Base-by-base conservation (phyloP, 2,797 vertebrate genomes). In the Pelodytes ibericus region DNA sequence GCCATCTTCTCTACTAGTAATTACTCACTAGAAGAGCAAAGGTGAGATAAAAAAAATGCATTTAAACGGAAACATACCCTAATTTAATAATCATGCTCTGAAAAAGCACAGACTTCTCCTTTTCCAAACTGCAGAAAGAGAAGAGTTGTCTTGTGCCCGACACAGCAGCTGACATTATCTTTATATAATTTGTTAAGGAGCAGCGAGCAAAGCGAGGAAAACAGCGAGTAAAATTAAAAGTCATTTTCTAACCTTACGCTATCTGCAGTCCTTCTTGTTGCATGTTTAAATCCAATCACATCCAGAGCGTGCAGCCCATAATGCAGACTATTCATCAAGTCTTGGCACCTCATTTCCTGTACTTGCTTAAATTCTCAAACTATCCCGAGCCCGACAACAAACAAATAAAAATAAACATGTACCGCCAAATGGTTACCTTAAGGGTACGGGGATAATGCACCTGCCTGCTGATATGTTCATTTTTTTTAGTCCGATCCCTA, bases 381-480 rank as follows among this genome's bases (percentile, higher is more conserved):
- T 80, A 81, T 85, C 84, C 85, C 71, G 31, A 79, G 81, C 80
- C 73, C 29, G 72, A 59, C 81, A 79, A 81, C 60, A 68, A 68
- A 58, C 66, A 85, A 84, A 27, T 49, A n/a, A 44, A 10, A 51
- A 80, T 83, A 83, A 83, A 80, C 30, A 27, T 69, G 83, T 80
- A 80, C 36, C 85, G 51, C 71, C 67, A 80, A 79, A 30, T 36
- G 72, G 30, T 58, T 80, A 79, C 82, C 82, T 81, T 77, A 58
- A 20, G 56, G 85, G 71, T 68, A 65, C 82, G 86, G 87, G 85
- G 61, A 84, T 84, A 82, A 83, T 88, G 87, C 85, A 84, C 82
- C 79, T 85, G 69, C 68, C 80, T 76, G 79, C 67, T 81, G 71
- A 82, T 81, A 69, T 78, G 83, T 82, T 88, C 59, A 83, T 86